A percentile compares a stretch with the other conserved stretches of the same genome.
Conservation (phyloP, 37 sponge, comb jelly and placozoan species). For the Theonella swinhoei region DNA sequence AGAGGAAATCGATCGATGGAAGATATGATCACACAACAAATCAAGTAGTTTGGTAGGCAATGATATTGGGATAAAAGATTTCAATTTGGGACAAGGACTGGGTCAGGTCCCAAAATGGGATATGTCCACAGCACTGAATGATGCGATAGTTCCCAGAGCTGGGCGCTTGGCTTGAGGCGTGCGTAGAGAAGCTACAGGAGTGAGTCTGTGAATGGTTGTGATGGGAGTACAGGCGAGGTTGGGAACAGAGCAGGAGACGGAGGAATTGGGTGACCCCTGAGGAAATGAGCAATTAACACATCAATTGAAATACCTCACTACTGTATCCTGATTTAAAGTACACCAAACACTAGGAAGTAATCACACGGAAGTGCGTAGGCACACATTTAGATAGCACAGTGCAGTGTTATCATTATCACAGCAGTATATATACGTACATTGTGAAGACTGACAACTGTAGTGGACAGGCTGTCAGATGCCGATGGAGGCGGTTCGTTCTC, state of each 20-base stretch:
- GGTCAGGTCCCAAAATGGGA: conserved; percentile 16
- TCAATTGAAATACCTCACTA: not conserved
- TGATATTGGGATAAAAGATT: not conserved
- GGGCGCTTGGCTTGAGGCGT: conserved; percentile 65
- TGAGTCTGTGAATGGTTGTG: not conserved
- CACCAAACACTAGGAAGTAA: too few relatives aligned
- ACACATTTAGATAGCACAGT: too few relatives aligned
- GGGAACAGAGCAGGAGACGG: conserved; percentile 14
- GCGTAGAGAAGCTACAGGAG: conserved; percentile 46
- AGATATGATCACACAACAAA: too few relatives aligned
- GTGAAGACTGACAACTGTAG: not conserved
- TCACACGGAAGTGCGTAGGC: too few relatives aligned
- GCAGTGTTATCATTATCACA: too few relatives aligned
- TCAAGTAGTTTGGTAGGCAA: not conserved
- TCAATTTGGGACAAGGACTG: not conserved
- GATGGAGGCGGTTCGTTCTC: conserved; percentile 37
- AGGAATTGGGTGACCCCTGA: conserved; percentile 18
- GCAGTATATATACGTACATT: too few relatives aligned
- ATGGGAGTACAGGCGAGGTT: conserved; percentile 19
- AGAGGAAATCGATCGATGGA: too few relatives aligned
- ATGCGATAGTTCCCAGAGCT: conserved; percentile 40
- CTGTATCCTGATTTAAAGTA: too few relatives aligned
- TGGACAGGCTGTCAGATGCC: not conserved
- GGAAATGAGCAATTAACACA: not conserved
- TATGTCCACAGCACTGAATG: conserved; percentile 64